A percentile compares a stretch with the other conserved stretches of the same genome.
phyloP scores from a whole-genome alignment of 2,113 vertebrate genomes.

The Phylloscopus whistleri region DNA sequence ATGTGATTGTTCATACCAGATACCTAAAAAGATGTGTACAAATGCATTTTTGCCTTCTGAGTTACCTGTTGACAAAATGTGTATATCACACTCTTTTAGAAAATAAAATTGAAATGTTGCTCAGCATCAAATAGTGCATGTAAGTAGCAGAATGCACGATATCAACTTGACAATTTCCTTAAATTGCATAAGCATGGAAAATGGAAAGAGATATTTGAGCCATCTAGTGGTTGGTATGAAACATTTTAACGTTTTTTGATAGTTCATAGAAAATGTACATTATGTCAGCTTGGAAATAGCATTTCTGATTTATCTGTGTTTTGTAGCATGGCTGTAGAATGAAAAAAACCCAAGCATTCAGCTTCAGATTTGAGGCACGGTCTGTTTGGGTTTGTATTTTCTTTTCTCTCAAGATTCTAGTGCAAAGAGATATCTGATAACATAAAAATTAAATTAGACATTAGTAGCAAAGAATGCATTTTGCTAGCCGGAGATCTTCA shows the following conservation, averaged over 20 bases:
- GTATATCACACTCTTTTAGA: neutral
- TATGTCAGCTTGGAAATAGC: neutral
- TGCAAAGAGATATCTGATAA: neutral
- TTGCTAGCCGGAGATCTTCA: neutral
- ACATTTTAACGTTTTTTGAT: neutral
- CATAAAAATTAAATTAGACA: neutral
- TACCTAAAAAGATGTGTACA: neutral
- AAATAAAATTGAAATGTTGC: neutral
- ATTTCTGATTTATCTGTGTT: neutral
- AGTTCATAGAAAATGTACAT: neutral
- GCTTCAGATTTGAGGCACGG: neutral
- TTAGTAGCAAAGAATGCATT: neutral
- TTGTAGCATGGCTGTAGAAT: neutral
- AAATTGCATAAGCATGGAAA: neutral
- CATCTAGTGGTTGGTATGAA: conserved; percentile 63
- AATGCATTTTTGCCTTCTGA: neutral
- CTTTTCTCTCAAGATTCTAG: neutral
- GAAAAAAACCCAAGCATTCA: neutral
- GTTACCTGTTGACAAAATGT: neutral
- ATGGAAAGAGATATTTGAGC: conserved; percentile 46
- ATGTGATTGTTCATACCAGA: neutral
- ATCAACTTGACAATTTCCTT: neutral
- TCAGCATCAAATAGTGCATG: neutral
- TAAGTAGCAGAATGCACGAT: neutral
- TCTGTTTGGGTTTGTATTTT: neutral